phyloP scores from a whole-genome alignment of 2,113 vertebrate genomes.

The Phyllopteryx taeniolatus region DNA sequence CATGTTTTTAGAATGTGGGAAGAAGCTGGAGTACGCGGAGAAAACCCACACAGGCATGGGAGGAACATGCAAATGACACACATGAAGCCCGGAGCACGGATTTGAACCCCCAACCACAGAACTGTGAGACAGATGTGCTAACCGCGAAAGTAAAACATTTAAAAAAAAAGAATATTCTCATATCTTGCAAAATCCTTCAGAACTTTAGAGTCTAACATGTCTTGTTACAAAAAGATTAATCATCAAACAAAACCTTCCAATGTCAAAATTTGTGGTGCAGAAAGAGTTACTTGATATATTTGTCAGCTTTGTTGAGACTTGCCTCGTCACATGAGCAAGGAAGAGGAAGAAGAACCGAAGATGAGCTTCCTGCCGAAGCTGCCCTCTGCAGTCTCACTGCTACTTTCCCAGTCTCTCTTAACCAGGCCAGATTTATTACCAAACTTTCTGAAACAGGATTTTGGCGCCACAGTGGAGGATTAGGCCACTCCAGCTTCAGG shows the following conservation, averaged over 20 bases:
- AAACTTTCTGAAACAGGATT: constrained; percentile 67
- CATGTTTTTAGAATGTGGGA: no score
- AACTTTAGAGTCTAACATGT: background rate
- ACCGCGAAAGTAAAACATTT: no score
- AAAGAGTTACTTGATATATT: constrained; percentile 29
- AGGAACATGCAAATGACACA: no score
- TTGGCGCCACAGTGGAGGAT: constrained; percentile 64
- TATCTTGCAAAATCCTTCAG: background rate
- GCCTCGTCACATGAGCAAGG: constrained; percentile 30
- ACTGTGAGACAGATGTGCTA: background rate
- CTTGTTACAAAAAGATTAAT: background rate
- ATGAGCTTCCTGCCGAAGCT: constrained; percentile 35
- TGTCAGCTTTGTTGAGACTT: constrained; percentile 46
- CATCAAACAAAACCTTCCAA: background rate
- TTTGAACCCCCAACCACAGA: background rate
- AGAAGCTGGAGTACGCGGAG: no score
- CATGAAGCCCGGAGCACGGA: background rate
- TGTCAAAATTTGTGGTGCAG: constrained; percentile 11
- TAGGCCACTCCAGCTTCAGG: constrained; percentile 72
- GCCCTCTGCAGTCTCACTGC: constrained; percentile 61
- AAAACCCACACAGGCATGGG: no score
- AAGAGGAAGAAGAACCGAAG: constrained; percentile 46
- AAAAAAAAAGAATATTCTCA: no score
- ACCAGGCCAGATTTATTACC: constrained; percentile 66
- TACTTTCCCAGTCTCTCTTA: constrained; percentile 64